Base-by-base conservation (phyloP, 92 coral and sea anemone genomes). In the Zoanthus gigantus region DNA sequence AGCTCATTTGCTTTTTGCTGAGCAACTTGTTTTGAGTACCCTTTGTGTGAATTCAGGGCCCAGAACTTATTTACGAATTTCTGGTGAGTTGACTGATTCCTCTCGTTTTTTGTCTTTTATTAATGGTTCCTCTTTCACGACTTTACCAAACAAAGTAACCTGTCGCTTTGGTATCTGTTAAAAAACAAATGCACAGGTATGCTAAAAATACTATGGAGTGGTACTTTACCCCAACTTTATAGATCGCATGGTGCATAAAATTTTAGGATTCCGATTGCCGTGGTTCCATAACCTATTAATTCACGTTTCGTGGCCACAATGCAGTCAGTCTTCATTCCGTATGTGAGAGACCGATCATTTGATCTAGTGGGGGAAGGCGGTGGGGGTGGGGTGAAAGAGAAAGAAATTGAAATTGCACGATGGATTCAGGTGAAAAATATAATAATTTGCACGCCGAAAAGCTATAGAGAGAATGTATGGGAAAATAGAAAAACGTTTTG, bases 81-180 rank as follows among this genome's bases (percentile, higher is more conserved):
- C n/a, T 48, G 44, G 9, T 48, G 50, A 9, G 7, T 0, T 1
- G 80, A 76, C 16, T 76, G 9, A 9, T 76, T 76, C 7, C 80
- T 42, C 3, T 52, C 50, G 18, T 23, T 76, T 50, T 0, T 28
- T 17, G 80, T 76, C 80, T 76, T 76, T 76, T n/a, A 76, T 48
- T 2, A 76, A 6, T 0, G 80, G 45, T 76, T 76, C 46, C 5
- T 42, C 63, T 50, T 76, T 48, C n/a, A n/a, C 80, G 2, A 52
- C 46, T 48, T 61, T 76, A 18, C 61, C 65, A 52, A 47, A 74
- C 17, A 74, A 47, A 47, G 79, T 74, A 16, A 74, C 7, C 3
- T 74, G 79, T 74, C 10, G 16, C 12, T 74, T 74, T 16, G 79
- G 60, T 58, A 74, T 74, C 79, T 74, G 78, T 11, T 74, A 45